phyloP scores from a whole-genome alignment of 2,888 invertebrate species.

The Drosophila recens region DNA sequence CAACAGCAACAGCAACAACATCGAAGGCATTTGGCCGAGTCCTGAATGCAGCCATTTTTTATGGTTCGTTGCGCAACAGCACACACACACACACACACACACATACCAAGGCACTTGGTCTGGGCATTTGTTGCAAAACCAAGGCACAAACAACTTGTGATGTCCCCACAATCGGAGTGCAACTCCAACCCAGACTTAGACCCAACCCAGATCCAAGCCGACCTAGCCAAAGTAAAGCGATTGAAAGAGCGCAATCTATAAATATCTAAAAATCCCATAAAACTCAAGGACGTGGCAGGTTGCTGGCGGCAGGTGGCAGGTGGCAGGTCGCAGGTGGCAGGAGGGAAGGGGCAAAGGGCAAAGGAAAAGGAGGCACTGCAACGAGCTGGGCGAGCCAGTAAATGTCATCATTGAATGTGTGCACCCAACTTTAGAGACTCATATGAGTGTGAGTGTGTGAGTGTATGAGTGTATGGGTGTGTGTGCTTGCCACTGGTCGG shows the following conservation, averaged over 20 bases:
- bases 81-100: slow-evolving; percentile 5
- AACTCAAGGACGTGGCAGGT: slow-evolving; percentile 64
- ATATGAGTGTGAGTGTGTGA: slow-evolving; percentile 5
- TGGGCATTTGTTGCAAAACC: slow-evolving; percentile 46
- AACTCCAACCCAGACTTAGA: slow-evolving; percentile 8
- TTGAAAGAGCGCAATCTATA: slow-evolving; percentile 72
- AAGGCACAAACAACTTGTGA: slow-evolving; percentile 42
- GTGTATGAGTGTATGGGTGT: slow-evolving; percentile 1
- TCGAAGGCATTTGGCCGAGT: slow-evolving; percentile 37
- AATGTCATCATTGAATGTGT: slow-evolving; percentile 63
- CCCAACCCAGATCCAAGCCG: not conserved
- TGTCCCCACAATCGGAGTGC: slow-evolving; percentile 12
- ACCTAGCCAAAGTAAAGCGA: slow-evolving; percentile 38
- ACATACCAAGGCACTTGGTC: slow-evolving; percentile 15
- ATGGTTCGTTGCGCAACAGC: slow-evolving; percentile 64
- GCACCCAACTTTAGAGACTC: slow-evolving; percentile 2
- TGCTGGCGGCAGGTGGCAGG: slow-evolving; percentile 29
- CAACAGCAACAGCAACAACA: not conserved
- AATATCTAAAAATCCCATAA: slow-evolving; percentile 77
- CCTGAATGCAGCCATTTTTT: slow-evolving; percentile 70
- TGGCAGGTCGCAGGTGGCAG: slow-evolving; percentile 17
- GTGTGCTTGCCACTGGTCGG: not conserved
- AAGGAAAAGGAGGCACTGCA: slow-evolving; percentile 10
- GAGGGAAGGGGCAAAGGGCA: not conserved
- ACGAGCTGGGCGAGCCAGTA: slow-evolving; percentile 51